Conservation (phyloP, 2,797 vertebrate genomes). For the Prionace glauca region DNA sequence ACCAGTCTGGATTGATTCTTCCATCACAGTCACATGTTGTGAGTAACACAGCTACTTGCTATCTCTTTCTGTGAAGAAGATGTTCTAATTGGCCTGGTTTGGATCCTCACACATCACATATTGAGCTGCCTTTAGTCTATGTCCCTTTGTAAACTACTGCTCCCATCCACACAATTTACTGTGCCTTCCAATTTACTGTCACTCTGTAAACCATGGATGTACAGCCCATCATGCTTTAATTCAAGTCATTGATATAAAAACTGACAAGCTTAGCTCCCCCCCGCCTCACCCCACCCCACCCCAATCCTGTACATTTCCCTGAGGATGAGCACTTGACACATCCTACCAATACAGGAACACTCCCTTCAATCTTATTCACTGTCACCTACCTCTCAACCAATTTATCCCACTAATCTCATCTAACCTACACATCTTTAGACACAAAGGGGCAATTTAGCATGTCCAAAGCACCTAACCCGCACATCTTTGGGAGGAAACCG, state of each 20-base stretch:
- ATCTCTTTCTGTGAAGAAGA: background rate
- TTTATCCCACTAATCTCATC: background rate
- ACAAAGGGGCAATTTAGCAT: too few relatives aligned
- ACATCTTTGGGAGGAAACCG: too few relatives aligned
- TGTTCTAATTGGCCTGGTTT: background rate
- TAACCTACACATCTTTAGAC: too few relatives aligned
- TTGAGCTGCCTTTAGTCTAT: background rate
- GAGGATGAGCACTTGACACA: background rate
- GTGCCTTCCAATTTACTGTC: background rate
- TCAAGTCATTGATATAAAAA: background rate
- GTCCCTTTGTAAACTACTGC: background rate
- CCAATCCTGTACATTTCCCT: background rate
- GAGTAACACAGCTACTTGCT: background rate
- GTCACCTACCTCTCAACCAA: background rate
- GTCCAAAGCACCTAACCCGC: too few relatives aligned
- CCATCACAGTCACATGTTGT: too few relatives aligned
- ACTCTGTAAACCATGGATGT: background rate
- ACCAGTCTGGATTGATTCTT: too few relatives aligned
- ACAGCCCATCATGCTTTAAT: background rate
- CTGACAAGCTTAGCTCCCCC: background rate
- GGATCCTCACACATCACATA: background rate
- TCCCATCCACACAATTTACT: background rate
- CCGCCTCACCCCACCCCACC: too few relatives aligned
- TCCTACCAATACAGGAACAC: background rate
- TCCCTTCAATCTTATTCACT: background rate